Evolutionary conservation across 2,113 vertebrate species (phyloP).

Genomic region (Melanocharis versteri): DNA sequence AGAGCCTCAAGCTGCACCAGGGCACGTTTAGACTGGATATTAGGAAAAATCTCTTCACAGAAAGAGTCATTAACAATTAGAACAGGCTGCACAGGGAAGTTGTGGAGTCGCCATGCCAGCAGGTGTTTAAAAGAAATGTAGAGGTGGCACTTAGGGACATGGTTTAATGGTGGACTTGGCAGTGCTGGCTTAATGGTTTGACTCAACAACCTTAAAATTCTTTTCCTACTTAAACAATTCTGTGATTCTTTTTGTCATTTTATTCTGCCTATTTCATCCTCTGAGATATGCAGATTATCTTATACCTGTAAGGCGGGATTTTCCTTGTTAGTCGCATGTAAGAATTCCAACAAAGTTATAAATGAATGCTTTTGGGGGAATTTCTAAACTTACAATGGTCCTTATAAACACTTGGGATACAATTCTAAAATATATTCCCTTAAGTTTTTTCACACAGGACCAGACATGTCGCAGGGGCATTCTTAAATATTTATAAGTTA

Average conservation of each 20-base stretch:
- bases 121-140: not conserved
- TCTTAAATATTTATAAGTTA: conserved; percentile 49
- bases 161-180: not conserved
- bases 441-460: conserved; percentile 27
- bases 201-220: not conserved
- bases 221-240: not conserved
- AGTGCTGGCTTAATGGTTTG: not conserved
- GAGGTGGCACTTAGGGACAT: not conserved
- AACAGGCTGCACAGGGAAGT: not conserved
- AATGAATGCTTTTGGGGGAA: not conserved
- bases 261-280: not conserved
- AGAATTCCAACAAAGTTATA: not conserved
- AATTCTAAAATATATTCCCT: not conserved
- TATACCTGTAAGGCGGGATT: not conserved
- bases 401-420: not conserved
- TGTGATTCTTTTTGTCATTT: not conserved
- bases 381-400: not conserved
- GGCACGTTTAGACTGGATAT: not conserved
- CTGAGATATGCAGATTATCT: not conserved
- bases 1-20: not conserved
- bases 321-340: not conserved
- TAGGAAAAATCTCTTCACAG: not conserved
- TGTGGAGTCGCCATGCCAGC: not conserved
- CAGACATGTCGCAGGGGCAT: not conserved
- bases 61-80: not conserved